phyloP scores from a whole-genome alignment of 1,140 invertebrate genomes.

The Drosophila chauvacae region DNA sequence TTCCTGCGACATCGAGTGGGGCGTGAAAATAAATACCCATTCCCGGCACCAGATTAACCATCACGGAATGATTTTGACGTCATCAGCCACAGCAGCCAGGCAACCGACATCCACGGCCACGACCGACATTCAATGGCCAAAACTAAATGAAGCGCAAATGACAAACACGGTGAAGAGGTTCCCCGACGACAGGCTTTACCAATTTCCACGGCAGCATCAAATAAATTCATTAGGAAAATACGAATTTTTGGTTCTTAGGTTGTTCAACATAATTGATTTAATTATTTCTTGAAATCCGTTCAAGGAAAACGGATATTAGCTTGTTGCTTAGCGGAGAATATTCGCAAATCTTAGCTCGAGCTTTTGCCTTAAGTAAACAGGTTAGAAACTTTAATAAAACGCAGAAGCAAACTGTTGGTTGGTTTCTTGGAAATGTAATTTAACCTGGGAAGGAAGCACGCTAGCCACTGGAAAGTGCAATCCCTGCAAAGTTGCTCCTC shows the following conservation, averaged over 20 bases:
- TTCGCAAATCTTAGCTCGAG: background rate
- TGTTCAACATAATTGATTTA: conserved; percentile 18
- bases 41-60: background rate
- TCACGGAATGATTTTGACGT: conserved; percentile 38
- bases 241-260: conserved; percentile 2
- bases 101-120: background rate
- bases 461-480: conserved; percentile 9
- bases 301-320: background rate
- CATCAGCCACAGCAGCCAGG: conserved; percentile 1
- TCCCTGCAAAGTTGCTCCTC: background rate
- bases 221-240: conserved; percentile 32
- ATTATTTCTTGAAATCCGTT: background rate
- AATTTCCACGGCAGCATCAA: conserved; percentile 5
- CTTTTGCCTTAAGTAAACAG: background rate
- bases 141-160: conserved; percentile 55
- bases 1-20: conserved; percentile 3
- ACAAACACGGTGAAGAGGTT: conserved; percentile 42
- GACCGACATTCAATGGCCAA: conserved; percentile 12
- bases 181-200: conserved; percentile 1
- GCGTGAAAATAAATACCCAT: conserved; percentile 13
- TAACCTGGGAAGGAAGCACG: background rate
- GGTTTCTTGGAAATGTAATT: background rate
- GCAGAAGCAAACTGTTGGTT: background rate
- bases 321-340: conserved; percentile 2
- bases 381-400: background rate